phyloP scores from a whole-genome alignment of 2,113 vertebrate species.

The Herpailurus yagouaroundi region DNA sequence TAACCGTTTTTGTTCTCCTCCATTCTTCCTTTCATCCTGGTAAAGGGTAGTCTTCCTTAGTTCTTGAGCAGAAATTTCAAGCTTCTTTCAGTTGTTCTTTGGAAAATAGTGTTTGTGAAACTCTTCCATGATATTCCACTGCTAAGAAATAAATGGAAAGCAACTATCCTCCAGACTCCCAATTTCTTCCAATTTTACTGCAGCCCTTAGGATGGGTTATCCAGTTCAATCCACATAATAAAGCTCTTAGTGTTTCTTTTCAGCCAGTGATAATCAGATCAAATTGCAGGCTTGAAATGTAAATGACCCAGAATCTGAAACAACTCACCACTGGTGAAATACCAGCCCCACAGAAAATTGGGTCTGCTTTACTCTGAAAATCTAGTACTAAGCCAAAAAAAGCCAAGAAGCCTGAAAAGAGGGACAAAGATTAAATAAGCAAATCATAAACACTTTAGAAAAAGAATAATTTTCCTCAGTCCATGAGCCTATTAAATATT shows the following conservation, averaged over 20 bases:
- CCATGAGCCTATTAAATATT: conserved; percentile 38
- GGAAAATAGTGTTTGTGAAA: not conserved
- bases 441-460: conserved; percentile 62
- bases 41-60: not conserved
- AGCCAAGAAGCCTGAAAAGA: not conserved
- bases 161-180: not conserved
- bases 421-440: conserved; percentile 59
- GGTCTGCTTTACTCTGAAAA: conserved; percentile 45
- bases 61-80: not conserved
- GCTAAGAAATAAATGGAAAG: conserved; percentile 39
- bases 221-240: conserved; percentile 22
- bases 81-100: conserved; percentile 10
- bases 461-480: conserved; percentile 54
- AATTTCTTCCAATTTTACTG: not conserved
- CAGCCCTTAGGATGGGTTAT: not conserved
- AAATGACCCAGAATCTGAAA: conserved; percentile 67
- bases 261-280: conserved; percentile 57
- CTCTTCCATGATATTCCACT: not conserved
- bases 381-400: not conserved
- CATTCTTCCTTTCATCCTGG: not conserved
- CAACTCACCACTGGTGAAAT: conserved; percentile 58
- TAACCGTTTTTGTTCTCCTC: not conserved
- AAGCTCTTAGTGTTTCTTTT: conserved; percentile 53
- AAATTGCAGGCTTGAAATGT: conserved; percentile 62
- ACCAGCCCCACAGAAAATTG: conserved; percentile 62